phyloP scores from a whole-genome alignment of 2,113 vertebrate genomes.

The Pogonocichla stellata region DNA sequence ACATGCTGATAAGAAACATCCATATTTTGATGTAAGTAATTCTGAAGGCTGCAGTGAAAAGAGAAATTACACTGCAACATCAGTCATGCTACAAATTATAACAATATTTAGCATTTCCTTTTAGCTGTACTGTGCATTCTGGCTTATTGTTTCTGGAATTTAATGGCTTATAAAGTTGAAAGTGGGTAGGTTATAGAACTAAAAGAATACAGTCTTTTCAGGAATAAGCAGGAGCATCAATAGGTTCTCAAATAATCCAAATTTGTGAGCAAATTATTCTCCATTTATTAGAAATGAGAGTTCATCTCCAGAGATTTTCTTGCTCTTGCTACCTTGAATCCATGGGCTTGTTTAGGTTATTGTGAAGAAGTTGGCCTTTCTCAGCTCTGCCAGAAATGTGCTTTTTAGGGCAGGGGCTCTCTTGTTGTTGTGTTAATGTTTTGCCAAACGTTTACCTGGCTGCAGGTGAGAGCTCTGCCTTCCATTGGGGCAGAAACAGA shows the following conservation, averaged over 20 bases:
- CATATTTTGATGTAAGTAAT: not conserved
- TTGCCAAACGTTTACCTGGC: not conserved
- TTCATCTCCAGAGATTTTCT: not conserved
- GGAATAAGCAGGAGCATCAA: not conserved
- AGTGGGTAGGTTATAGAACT: not conserved
- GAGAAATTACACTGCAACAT: not conserved
- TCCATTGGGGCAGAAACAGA: not conserved
- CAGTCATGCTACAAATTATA: not conserved
- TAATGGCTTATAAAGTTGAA: not conserved
- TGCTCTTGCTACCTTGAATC: not conserved
- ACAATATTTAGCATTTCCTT: not conserved
- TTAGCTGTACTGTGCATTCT: not conserved
- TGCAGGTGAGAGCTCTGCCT: not conserved
- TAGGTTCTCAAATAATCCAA: not conserved
- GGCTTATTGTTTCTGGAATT: not conserved
- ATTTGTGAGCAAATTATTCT: not conserved
- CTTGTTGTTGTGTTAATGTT: not conserved
- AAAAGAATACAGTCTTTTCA: not conserved
- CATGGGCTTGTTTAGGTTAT: not conserved
- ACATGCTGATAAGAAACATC: not conserved
- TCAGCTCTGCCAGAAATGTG: not conserved
- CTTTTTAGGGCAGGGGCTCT: not conserved
- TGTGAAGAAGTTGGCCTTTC: not conserved
- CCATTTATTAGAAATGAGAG: not conserved
- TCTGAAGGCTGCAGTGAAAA: not conserved